Conservation (phyloP, 2,113 vertebrate genomes). For the Hypanus sabinus region DNA sequence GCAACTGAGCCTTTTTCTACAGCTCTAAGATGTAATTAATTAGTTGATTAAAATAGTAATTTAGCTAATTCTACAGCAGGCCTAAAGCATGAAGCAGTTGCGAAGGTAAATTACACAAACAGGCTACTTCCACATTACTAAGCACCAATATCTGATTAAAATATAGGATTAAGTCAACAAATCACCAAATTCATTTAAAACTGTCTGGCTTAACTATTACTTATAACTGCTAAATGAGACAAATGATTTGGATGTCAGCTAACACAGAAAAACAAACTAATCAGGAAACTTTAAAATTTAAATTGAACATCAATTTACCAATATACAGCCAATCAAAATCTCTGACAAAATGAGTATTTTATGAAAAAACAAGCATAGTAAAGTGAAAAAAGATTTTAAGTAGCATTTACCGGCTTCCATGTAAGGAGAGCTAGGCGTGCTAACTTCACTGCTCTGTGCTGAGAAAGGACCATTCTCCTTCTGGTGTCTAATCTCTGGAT, state of each 20-base stretch:
- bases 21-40: neutral
- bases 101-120: neutral
- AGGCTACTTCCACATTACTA: neutral
- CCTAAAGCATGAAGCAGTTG: neutral
- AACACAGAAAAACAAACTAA: neutral
- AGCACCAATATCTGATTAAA: neutral
- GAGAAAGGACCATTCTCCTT: conserved; percentile 60
- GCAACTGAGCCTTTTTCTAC: neutral
- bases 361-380: neutral
- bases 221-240: neutral
- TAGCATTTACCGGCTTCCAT: conserved; percentile 72
- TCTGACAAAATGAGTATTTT: neutral
- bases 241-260: neutral
- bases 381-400: neutral
- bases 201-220: neutral
- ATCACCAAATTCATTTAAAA: neutral
- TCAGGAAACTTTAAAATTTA: neutral
- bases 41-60: neutral
- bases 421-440: conserved; percentile 66
- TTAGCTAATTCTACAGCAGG: neutral
- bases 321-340: neutral
- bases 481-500: conserved; percentile 48
- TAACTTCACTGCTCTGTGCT: conserved; percentile 58
- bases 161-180: neutral
- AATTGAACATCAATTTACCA: neutral